Base-by-base conservation (phyloP, 2,888 invertebrate species). In the Temnothorax ravouxi region DNA sequence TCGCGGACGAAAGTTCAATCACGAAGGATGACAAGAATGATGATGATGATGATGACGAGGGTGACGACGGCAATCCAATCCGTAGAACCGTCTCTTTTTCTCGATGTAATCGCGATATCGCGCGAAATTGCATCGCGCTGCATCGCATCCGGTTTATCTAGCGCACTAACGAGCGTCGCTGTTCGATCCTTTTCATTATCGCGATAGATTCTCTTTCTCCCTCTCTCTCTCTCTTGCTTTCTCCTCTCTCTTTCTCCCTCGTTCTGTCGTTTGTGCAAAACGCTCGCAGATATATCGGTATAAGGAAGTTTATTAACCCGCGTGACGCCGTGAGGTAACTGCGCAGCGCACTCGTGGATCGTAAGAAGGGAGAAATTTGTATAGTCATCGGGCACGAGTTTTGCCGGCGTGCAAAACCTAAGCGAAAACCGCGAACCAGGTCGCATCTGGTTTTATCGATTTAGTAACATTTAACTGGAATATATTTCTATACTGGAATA, bases 271-370 rank as follows among this genome's bases (percentile, higher is more conserved):
- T 77, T 38, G 72, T 71, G 38, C 77, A 62, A 64, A 82, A 62
- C 61, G 62, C 29, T 72, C 25, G 75, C 54, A 21, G 62, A 44
- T 80, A 54, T 80, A 82, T 82, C 82, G 62, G 34, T 41, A 59
- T 82, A 83, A 82, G 52, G 52, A 82, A 83, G 77, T 82, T 80
- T 80, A 82, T 80, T 82, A 80, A 83, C 62, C 72, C 41, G 61
- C 61, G 62, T 38, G 34, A 56, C 83, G 62, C 38, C 44, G 52
- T 62, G 83, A 61, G 81, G 38, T 56, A 79, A 44, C 79, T 34
- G 52, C 34, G 34, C 56, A 80, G 34, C 34, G 34, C 47, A 29
- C 76, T 50, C 41, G 69, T 9, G 47, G 21, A 25, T 38, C n/a
- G 38, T n/a, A 54, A 54, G 25, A n/a, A 67, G 67, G 62, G 62